A percentile compares a stretch with the other conserved stretches of the same genome.
Conservation (phyloP, 2,888 invertebrate species). For the Morpho helenor region DNA sequence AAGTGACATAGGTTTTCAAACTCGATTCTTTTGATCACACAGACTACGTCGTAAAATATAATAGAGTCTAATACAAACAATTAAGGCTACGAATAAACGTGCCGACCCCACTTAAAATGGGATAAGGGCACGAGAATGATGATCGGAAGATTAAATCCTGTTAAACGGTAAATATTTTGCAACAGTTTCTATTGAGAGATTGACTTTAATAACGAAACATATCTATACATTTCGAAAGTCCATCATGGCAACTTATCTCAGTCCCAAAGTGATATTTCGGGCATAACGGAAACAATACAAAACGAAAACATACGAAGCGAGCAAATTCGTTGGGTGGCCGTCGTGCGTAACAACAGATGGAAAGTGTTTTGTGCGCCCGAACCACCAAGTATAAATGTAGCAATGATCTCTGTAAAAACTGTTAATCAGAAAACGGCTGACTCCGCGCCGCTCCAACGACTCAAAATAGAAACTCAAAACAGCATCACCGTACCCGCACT, state of each 20-base stretch:
- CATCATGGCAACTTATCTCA: constrained; percentile 10
- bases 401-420: constrained; percentile 55
- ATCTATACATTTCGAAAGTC: constrained; percentile 19
- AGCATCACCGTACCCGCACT: constrained; percentile 42
- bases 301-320: constrained; percentile 31
- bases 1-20: too few species aligned
- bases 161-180: too few species aligned
- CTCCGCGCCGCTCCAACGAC: constrained; percentile 48
- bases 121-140: too few species aligned
- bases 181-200: background rate
- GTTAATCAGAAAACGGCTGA: constrained; percentile 48
- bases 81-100: too few species aligned
- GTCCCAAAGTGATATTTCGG: constrained; percentile 20
- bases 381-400: constrained; percentile 39
- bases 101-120: too few species aligned
- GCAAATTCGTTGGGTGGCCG: constrained; percentile 34
- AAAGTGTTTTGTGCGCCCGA: constrained; percentile 39
- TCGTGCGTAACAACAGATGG: constrained; percentile 44
- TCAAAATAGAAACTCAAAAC: constrained; percentile 58
- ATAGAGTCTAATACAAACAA: background rate
- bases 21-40: too few species aligned
- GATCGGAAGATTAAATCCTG: too few species aligned
- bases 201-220: background rate
- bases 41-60: background rate
- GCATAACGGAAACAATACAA: constrained; percentile 30